phyloP scores from a whole-genome alignment of 2,113 vertebrate genomes.

The Cryptotis parvus region DNA sequence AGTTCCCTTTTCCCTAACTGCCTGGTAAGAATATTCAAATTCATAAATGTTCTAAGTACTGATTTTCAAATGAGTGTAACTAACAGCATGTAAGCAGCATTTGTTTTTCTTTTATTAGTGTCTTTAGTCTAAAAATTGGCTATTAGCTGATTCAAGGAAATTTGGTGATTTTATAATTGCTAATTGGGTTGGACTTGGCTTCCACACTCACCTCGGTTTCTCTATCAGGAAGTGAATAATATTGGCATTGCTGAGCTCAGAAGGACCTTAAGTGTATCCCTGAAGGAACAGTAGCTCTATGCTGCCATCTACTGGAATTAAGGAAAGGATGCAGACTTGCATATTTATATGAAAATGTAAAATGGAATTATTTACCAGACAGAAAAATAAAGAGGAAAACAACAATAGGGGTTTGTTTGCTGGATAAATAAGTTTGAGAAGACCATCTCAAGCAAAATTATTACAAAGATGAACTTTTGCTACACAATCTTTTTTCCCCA shows the following conservation, averaged over 20 bases:
- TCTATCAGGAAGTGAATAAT: neutral
- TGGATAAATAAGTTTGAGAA: neutral
- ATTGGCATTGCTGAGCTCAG: neutral
- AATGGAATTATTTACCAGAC: slow-evolving; percentile 30
- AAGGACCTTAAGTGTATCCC: rapidly evolving
- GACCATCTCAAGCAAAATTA: neutral
- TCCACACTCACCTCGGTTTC: neutral
- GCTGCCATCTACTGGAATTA: slow-evolving; percentile 88
- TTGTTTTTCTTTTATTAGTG: slow-evolving; percentile 40
- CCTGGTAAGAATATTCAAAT: slow-evolving; percentile 14
- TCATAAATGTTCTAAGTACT: slow-evolving; percentile 45
- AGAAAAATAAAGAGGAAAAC: neutral
- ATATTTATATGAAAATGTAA: neutral
- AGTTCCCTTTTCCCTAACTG: neutral
- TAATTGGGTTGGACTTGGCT: neutral
- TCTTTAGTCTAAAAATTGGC: neutral
- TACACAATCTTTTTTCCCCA: slow-evolving; percentile 49
- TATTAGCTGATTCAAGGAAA: neutral
- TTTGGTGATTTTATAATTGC: slow-evolving; percentile 49
- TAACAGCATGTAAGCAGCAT: neutral
- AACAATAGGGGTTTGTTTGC: neutral
- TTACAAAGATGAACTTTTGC: slow-evolving; percentile 10
- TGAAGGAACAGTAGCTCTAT: slow-evolving; percentile 73
- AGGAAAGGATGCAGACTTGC: neutral
- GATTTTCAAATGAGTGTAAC: slow-evolving; percentile 41